phyloP scores from a whole-genome alignment of 1,140 invertebrate species.

The Cardiocondyla obscurior region DNA sequence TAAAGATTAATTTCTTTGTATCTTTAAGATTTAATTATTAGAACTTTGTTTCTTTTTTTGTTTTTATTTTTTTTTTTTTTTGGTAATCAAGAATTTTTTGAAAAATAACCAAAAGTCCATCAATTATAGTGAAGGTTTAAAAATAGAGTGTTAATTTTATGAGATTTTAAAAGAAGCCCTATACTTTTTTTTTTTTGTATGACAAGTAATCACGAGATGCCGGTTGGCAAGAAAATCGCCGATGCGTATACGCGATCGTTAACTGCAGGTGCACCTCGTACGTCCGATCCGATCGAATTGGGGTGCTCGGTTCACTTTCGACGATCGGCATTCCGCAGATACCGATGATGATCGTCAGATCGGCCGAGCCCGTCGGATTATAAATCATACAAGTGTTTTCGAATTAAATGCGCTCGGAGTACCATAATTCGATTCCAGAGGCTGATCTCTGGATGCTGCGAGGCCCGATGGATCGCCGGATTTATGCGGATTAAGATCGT shows the following conservation, averaged over 20 bases:
- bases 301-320: conserved; percentile 43
- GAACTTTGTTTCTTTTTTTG: too few relatives aligned
- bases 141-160: conserved; percentile 3
- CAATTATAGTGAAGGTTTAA: neutral
- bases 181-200: conserved; percentile 22
- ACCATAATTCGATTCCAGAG: conserved; percentile 58
- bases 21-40: neutral
- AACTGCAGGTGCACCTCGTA: conserved; percentile 46
- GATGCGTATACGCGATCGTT: conserved; percentile 29
- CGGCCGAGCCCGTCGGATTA: conserved; percentile 56
- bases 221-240: conserved; percentile 28
- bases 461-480: conserved; percentile 1
- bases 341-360: conserved; percentile 53
- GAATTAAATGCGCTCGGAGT: conserved; percentile 65
- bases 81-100: neutral
- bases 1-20: neutral
- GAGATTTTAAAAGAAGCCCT: neutral
- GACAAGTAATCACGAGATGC: conserved; percentile 17
- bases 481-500: conserved; percentile 11
- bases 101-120: neutral
- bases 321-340: conserved; percentile 59
- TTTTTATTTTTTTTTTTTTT: too few relatives aligned
- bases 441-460: neutral
- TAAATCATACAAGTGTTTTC: conserved; percentile 63
- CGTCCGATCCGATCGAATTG: conserved; percentile 15